Evolutionary conservation across 2,888 invertebrate genomes (phyloP).

Genomic region (Eledona agricola): DNA sequence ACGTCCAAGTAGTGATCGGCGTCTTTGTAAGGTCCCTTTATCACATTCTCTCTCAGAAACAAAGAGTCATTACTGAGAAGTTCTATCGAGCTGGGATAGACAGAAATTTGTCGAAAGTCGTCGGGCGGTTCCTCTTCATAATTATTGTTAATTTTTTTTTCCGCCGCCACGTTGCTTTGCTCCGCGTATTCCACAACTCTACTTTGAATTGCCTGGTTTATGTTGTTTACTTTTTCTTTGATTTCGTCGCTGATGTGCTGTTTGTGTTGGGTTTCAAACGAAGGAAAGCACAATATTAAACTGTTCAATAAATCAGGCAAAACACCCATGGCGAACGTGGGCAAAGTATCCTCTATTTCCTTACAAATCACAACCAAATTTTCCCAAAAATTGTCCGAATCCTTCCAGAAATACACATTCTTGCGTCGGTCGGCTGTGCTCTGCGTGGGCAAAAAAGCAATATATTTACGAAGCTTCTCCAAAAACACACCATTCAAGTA

Average conservation of each 20-base stretch:
- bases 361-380: constrained; percentile 50
- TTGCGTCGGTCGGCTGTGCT: constrained; percentile 30
- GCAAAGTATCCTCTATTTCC: constrained; percentile 38
- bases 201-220: constrained; percentile 53
- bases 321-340: constrained; percentile 20
- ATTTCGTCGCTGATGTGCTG: constrained; percentile 46
- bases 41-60: constrained; percentile 68
- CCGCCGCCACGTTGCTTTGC: constrained; percentile 23
- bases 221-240: constrained; percentile 59
- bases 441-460: constrained; percentile 29
- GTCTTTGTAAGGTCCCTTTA: constrained; percentile 70
- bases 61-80: constrained; percentile 53
- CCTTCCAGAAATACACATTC: constrained; percentile 43
- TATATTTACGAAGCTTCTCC: constrained; percentile 18
- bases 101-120: constrained; percentile 65
- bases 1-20: constrained; percentile 79
- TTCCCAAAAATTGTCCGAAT: constrained; percentile 46
- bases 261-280: constrained; percentile 41
- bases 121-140: constrained; percentile 63
- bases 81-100: constrained; percentile 65
- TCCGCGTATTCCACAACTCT: constrained; percentile 46
- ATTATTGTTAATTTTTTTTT: constrained; percentile 53
- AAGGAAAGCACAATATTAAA: constrained; percentile 31
- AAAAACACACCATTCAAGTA: constrained; percentile 42
- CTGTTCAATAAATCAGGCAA: constrained; percentile 10